Evolutionary conservation across 2,888 invertebrate genomes (phyloP).

Genomic region (Pollenia amentaria): DNA sequence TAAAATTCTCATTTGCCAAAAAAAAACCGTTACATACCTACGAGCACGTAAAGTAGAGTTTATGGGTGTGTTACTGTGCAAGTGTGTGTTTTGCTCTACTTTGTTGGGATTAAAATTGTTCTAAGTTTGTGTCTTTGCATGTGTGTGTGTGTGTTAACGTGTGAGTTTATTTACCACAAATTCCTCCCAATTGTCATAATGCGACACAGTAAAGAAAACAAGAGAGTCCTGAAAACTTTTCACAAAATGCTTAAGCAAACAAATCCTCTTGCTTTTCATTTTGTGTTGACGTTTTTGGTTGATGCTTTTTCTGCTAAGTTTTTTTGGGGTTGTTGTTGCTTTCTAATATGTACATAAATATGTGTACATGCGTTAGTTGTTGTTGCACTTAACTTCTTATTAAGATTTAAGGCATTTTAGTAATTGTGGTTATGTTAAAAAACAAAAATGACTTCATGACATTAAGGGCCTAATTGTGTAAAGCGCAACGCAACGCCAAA

Average conservation of each 20-base stretch:
- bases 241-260: slow-evolving; percentile 49
- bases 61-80: slow-evolving; percentile 24
- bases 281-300: slow-evolving; percentile 31
- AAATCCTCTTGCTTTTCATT: slow-evolving; percentile 41
- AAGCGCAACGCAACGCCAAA: no score
- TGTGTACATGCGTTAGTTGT: not conserved
- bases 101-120: slow-evolving; percentile 37
- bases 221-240: slow-evolving; percentile 43
- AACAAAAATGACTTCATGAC: slow-evolving; percentile 12
- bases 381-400: slow-evolving; percentile 53
- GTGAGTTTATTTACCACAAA: slow-evolving; percentile 56
- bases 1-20: slow-evolving; percentile 15
- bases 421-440: slow-evolving; percentile 45
- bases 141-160: not conserved
- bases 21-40: slow-evolving; percentile 22
- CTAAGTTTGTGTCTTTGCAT: not conserved
- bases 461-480: no score
- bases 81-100: slow-evolving; percentile 28
- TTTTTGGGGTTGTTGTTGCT: slow-evolving; percentile 14
- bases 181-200: slow-evolving; percentile 72
- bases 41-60: not conserved
- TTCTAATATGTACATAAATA: no score
- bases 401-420: slow-evolving; percentile 58
- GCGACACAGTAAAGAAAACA: slow-evolving; percentile 66
- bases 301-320: not conserved